Evolutionary conservation across 2,797 vertebrate genomes (phyloP), one percentile per base, ranked within the genome.

Genomic region (Pitangus sulphuratus): DNA sequence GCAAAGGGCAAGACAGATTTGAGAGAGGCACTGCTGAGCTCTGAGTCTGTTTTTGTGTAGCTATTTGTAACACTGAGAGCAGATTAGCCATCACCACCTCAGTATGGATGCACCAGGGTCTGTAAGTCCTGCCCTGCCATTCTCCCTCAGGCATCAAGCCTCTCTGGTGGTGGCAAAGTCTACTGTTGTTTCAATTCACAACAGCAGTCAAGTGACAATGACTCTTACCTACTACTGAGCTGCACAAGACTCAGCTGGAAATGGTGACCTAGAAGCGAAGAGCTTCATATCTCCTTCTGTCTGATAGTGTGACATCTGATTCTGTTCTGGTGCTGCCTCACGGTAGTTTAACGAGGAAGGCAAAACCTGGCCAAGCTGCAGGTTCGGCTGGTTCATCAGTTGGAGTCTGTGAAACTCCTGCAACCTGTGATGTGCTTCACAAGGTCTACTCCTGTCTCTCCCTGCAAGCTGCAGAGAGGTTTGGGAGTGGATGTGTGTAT

Each of bases 371-470:
- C 6, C 11, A 77, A 61, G 84, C 12, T 60, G 45, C 48, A 60
- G 8, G 30, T 77, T 79, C 0, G 0, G 8, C 45, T 25, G n/a
- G 12, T 85, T 92, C 9, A 5, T 19, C 58, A 64, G 11, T 8
- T 62, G 70, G 60, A 89, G 84, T 20, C 17, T 58, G 42, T 62
- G 62, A 84, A 92, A 79, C 45, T 40, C 51, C 51, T 84, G 12
- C 39, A 66, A 42, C 1, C 1, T 20, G 45, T 39, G 75, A 83
- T 68, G 47, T 0, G 1, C 28, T 71, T 78, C 0, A 0, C 65
- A 42, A n/a, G 66, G 62, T 45, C 68, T 85, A 13, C 25, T 54
- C 35, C 28, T 51, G n/a, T 25, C 22, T 72, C 54, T 76, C 53
- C 15, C 51, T 77, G 44, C 24, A 60, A 56, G 2, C 39, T 45